phyloP scores from a whole-genome alignment of 1,140 invertebrate species.

The Anastatus disparis region DNA sequence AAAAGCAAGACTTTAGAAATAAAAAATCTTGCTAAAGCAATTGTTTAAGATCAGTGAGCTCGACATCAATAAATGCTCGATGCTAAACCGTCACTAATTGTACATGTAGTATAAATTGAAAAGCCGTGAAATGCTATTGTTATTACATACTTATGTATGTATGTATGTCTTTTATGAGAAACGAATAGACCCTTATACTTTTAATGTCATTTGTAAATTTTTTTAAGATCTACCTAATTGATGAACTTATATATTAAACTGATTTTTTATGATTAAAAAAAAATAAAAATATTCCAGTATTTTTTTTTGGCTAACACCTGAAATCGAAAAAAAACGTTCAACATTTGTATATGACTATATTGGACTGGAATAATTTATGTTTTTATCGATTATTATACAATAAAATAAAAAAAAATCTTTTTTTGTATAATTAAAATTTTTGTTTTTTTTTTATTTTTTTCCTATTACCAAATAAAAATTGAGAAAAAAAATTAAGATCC shows the following conservation, averaged over 20 bases:
- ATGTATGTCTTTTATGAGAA: conserved; percentile 21
- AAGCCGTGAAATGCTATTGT: conserved; percentile 22
- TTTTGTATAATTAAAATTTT: too few relatives aligned
- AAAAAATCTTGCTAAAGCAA: conserved; percentile 22
- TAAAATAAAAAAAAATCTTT: conserved; percentile 50
- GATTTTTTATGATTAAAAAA: conserved; percentile 22
- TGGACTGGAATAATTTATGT: conserved; percentile 55
- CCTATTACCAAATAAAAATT: too few relatives aligned
- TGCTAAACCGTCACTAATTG: conserved; percentile 14
- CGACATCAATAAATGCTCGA: neutral
- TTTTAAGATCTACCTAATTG: conserved; percentile 39
- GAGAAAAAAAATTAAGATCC: too few relatives aligned
- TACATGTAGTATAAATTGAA: conserved; percentile 34
- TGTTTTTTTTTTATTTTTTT: too few relatives aligned
- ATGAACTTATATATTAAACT: conserved; percentile 32
- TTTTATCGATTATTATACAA: conserved; percentile 60
- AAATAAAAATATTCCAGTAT: conserved; percentile 43
- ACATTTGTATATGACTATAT: conserved; percentile 47
- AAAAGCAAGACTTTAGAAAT: conserved; percentile 39
- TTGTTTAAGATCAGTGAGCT: neutral
- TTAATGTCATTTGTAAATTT: conserved; percentile 44
- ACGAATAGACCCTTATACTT: conserved; percentile 37
- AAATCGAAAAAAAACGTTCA: conserved; percentile 49
- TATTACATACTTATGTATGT: conserved; percentile 26
- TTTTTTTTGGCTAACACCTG: conserved; percentile 49